A percentile compares a stretch with the other conserved stretches of the same genome.
These are phyloP conservation scores for Leptinotarsa peninsularis DNA, from an alignment of 2,888 invertebrate species.

Conservation along the genomic window DNA sequence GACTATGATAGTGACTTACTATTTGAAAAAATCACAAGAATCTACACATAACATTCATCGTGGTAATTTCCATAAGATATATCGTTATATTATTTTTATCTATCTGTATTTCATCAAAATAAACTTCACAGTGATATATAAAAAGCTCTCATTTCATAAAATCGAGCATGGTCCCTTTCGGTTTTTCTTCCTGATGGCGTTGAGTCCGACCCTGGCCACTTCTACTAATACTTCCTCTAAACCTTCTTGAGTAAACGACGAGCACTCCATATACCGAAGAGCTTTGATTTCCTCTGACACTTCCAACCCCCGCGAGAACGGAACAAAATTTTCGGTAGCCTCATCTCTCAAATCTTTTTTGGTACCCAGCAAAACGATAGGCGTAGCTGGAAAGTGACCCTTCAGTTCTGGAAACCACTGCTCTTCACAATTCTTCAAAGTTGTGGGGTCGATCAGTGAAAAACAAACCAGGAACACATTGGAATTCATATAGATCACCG, in stretches of 20 bases:
- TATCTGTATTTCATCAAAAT: no score
- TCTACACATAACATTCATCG: no score
- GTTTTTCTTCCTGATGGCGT: neutral
- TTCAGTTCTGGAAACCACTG: neutral
- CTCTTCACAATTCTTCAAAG: neutral
- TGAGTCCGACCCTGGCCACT: neutral
- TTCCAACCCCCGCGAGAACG: neutral
- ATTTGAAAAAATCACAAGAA: no score
- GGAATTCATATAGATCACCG: neutral
- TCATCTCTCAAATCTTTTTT: slow-evolving; percentile 4
- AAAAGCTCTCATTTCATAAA: neutral
- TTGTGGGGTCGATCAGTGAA: neutral
- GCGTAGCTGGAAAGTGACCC: neutral
- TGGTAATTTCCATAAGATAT: no score
- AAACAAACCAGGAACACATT: neutral
- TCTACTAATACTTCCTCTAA: neutral
- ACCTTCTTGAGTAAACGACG: neutral
- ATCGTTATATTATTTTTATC: no score
- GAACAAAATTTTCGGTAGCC: neutral
- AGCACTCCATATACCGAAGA: neutral
- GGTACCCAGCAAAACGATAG: neutral
- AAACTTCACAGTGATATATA: no score
- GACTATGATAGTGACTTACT: no score
- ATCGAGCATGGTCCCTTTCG: neutral
- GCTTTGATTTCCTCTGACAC: neutral